phyloP scores from a whole-genome alignment of 2,797 vertebrate species.

The Mustela erminea region DNA sequence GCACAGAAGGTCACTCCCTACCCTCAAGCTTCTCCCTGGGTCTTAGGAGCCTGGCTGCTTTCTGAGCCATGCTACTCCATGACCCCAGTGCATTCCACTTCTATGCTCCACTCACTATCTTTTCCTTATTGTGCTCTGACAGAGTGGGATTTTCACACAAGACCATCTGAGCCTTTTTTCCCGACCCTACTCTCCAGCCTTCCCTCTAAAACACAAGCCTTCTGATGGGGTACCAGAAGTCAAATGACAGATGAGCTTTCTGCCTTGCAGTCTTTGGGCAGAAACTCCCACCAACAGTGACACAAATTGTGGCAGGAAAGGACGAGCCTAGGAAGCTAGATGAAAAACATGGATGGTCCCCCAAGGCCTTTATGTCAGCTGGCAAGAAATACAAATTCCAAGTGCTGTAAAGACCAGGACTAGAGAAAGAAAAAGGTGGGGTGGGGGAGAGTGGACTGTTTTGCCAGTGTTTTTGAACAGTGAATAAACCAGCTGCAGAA shows the following conservation, averaged over 20 bases:
- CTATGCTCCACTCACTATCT: background rate
- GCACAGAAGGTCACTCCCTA: background rate
- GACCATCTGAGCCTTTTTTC: background rate
- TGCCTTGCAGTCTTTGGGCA: conserved; percentile 48
- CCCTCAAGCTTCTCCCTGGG: background rate
- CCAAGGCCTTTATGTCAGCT: conserved; percentile 77
- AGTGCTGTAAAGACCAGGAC: conserved; percentile 65
- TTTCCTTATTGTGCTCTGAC: accelerated
- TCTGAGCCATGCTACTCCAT: background rate
- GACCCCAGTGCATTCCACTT: background rate
- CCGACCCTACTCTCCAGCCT: background rate
- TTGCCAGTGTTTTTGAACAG: conserved; percentile 86
- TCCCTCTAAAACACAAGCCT: background rate
- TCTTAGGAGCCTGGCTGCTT: background rate
- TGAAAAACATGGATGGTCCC: conserved; percentile 73
- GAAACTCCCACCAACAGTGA: conserved; percentile 26
- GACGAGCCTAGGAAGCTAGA: conserved; percentile 77
- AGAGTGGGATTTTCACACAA: background rate
- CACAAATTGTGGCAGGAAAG: conserved; percentile 75
- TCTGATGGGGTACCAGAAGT: background rate
- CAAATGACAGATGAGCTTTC: background rate
- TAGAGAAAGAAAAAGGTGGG: conserved; percentile 71
- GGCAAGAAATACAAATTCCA: conserved; percentile 75
- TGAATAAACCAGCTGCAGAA: conserved; percentile 87
- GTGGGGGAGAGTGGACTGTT: conserved; percentile 24